These are phyloP conservation scores for Chloropsis cyanopogon DNA, from an alignment of 2,113 vertebrate genomes.

Conservation along the genomic window DNA sequence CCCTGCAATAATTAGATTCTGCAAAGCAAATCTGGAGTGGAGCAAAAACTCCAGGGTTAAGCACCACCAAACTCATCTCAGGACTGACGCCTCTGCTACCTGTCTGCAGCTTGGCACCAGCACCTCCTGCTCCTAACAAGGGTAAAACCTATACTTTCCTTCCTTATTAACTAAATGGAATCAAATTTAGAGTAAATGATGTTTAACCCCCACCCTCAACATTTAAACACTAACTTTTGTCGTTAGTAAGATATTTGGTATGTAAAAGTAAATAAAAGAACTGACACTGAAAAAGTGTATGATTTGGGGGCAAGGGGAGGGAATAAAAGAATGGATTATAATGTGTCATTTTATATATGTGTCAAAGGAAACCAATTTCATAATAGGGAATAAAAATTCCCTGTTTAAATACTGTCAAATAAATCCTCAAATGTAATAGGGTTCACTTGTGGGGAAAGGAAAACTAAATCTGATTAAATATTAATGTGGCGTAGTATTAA, in stretches of 20 bases:
- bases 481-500: slow-evolving; percentile 72
- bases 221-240: slow-evolving; percentile 1
- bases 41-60: slow-evolving; percentile 35
- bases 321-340: slow-evolving; percentile 51
- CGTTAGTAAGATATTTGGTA: neutral
- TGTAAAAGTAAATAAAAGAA: slow-evolving; percentile 14
- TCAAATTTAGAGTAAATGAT: slow-evolving; percentile 49
- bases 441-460: slow-evolving; percentile 64
- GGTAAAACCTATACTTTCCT: neutral
- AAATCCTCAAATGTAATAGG: slow-evolving; percentile 55
- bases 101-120: neutral
- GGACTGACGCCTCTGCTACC: neutral
- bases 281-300: neutral
- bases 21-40: neutral
- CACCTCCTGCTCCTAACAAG: neutral
- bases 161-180: neutral
- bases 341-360: slow-evolving; percentile 44
- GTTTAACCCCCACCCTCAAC: neutral
- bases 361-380: slow-evolving; percentile 49
- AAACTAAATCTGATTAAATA: slow-evolving; percentile 73
- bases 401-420: slow-evolving; percentile 68
- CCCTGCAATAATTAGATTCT: slow-evolving; percentile 24
- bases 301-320: slow-evolving; percentile 37
- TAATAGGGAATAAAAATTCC: slow-evolving; percentile 62
- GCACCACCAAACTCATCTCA: slow-evolving; percentile 46